Evolutionary conservation across 2,888 invertebrate genomes (phyloP).

Genomic region (Troides aeacus): DNA sequence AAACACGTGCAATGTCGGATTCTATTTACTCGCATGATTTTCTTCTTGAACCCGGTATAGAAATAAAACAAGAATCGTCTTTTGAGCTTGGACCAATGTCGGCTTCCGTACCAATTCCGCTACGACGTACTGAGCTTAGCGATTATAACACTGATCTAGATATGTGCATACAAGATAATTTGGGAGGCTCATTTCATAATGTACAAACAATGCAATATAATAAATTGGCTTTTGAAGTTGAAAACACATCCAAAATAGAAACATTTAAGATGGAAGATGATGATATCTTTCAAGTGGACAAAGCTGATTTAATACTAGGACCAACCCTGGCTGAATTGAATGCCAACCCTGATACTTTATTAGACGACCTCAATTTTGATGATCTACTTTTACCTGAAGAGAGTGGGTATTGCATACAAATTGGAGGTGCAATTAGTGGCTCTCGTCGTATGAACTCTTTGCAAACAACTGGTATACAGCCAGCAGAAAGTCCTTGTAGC

Average conservation of each 20-base stretch:
- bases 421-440: conserved; percentile 73
- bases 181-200: conserved; percentile 65
- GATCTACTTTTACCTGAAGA: conserved; percentile 89
- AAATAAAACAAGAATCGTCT: conserved; percentile 82
- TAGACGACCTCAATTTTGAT: conserved; percentile 92
- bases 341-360: conserved; percentile 89
- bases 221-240: conserved; percentile 67
- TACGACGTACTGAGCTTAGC: conserved; percentile 67
- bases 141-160: conserved; percentile 81
- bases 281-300: conserved; percentile 93
- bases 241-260: conserved; percentile 74
- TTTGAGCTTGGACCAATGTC: conserved; percentile 72
- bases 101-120: conserved; percentile 84
- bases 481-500: conserved; percentile 74
- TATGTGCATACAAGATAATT: conserved; percentile 75
- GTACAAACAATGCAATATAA: conserved; percentile 63
- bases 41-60: conserved; percentile 81
- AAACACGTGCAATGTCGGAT: conserved; percentile 83
- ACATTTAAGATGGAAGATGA: conserved; percentile 91
- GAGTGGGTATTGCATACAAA: conserved; percentile 77
- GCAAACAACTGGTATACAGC: conserved; percentile 49
- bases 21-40: conserved; percentile 82
- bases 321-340: conserved; percentile 92
- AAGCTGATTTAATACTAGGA: conserved; percentile 90
- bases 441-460: conserved; percentile 51